Evolutionary conservation across 2,888 invertebrate genomes (phyloP).

Genomic region (Drosophila pseudotakahashii): DNA sequence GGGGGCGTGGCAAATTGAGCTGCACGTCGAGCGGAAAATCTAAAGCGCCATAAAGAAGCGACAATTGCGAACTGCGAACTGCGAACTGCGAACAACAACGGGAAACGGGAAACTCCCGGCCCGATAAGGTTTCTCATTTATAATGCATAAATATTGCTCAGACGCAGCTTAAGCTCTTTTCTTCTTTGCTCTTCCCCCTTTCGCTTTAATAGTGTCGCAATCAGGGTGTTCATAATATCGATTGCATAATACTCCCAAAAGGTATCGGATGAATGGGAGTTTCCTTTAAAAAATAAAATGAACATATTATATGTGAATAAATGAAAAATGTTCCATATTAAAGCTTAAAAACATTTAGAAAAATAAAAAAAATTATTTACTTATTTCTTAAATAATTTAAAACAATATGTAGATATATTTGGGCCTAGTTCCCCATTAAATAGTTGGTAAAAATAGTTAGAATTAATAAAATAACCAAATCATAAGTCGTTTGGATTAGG

Average conservation of each 20-base stretch:
- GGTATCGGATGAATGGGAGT: neutral
- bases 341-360: too few species aligned
- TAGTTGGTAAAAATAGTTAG: neutral
- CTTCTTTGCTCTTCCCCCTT: too few species aligned
- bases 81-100: constrained; percentile 31
- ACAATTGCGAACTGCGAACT: constrained; percentile 48
- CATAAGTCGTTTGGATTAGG: neutral
- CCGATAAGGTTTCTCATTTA: constrained; percentile 48
- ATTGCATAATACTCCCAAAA: neutral
- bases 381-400: too few species aligned
- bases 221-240: constrained; percentile 7
- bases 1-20: constrained; percentile 40
- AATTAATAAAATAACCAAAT: neutral
- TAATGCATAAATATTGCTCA: constrained; percentile 36
- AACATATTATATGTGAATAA: too few species aligned
- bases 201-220: neutral
- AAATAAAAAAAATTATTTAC: too few species aligned
- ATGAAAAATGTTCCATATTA: too few species aligned
- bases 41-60: constrained; percentile 56
- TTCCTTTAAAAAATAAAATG: too few species aligned
- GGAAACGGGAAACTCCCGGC: constrained; percentile 42
- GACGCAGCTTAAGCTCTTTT: constrained; percentile 12
- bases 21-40: constrained; percentile 40
- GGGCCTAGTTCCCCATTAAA: neutral
- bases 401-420: too few species aligned